Base-by-base conservation (phyloP, 2,888 invertebrate species). In the Ochropacha duplaris region DNA sequence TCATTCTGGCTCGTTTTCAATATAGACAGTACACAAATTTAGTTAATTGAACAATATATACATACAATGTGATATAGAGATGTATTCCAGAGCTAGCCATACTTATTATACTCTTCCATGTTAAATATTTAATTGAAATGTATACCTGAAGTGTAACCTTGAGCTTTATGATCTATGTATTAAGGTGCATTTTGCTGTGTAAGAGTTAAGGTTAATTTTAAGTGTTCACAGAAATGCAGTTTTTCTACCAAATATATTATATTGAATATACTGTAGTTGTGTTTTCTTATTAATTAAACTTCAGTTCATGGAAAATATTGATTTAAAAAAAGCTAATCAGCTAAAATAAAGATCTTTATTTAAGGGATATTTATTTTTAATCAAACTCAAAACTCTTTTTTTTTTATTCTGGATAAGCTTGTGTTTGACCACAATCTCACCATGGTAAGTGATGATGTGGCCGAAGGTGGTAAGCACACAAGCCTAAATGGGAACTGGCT, bases 181-280 rank as follows among this genome's bases (percentile, higher is more conserved):
- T 66, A 68, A 68, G 69, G 61, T 67, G 68, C 68, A 74, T 75
- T 71, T 69, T 64, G 62, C 69, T 64, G 65, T 55, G 56, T 60
- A 57, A 55, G 49, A 55, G 56, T 57, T 62, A 64, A 50, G 44
- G 36, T 58, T 57, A 65, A 31, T 60, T 49, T 54, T 69, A 22
- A 49, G 14, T 62, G 71, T 68, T 59, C 55, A 58, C 63, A 66
- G 57, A 50, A 59, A 62, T 44, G 44, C 44, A 44, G 59, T 71
- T 71, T 63, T 70, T 62, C 58, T 70, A 72, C 70, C 61, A 22
- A 70, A 70, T 24, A 70, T 66, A 72, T 64, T 58, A 59, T 59
- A 55, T 49, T 57, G 54, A 60, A 63, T 64, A 61, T 64, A 61
- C 1, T 58, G 68, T 58, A 34, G 19, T 44, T 19, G 19, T 19